A percentile compares a stretch with the other conserved stretches of the same genome.
Evolutionary conservation across 2,888 invertebrate genomes (phyloP).

Genomic region (Parnassius orleans): DNA sequence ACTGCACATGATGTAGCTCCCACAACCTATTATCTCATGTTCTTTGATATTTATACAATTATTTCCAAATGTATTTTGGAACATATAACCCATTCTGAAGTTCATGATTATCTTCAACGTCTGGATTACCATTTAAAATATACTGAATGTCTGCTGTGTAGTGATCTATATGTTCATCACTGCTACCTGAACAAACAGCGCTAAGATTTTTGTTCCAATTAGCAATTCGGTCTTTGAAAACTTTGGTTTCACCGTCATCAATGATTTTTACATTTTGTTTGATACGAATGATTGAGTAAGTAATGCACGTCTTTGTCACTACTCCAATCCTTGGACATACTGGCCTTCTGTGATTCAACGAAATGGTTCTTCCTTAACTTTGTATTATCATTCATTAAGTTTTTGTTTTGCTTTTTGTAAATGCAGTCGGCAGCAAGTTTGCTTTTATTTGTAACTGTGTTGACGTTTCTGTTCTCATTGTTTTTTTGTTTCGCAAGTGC

Average conservation of each 20-base stretch:
- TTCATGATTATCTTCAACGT: constrained; percentile 70
- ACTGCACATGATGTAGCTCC: constrained; percentile 90
- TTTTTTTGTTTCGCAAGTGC: constrained; percentile 60
- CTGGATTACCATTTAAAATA: constrained; percentile 55
- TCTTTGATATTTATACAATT: constrained; percentile 89
- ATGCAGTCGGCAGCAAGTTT: constrained; percentile 59
- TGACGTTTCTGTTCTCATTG: constrained; percentile 37
- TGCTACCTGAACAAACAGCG: constrained; percentile 41
- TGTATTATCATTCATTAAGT: constrained; percentile 34
- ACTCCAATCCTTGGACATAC: background rate
- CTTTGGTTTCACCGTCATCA: constrained; percentile 85
- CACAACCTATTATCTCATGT: constrained; percentile 95
- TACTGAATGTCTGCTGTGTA: constrained; percentile 67
- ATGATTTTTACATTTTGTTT: constrained; percentile 64
- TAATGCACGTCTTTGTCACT: constrained; percentile 55
- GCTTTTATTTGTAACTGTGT: constrained; percentile 57
- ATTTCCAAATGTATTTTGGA: constrained; percentile 86
- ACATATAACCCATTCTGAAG: constrained; percentile 85
- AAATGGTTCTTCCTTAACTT: constrained; percentile 15
- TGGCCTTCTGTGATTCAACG: constrained; percentile 20
- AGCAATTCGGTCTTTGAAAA: constrained; percentile 81
- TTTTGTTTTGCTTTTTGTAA: constrained; percentile 60
- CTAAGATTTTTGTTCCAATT: constrained; percentile 73
- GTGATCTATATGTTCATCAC: constrained; percentile 30
- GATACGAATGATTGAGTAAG: constrained; percentile 36